These are phyloP conservation scores for Aphelocoma californica DNA, from an alignment of 2,797 vertebrate species.

Conservation along the genomic window DNA sequence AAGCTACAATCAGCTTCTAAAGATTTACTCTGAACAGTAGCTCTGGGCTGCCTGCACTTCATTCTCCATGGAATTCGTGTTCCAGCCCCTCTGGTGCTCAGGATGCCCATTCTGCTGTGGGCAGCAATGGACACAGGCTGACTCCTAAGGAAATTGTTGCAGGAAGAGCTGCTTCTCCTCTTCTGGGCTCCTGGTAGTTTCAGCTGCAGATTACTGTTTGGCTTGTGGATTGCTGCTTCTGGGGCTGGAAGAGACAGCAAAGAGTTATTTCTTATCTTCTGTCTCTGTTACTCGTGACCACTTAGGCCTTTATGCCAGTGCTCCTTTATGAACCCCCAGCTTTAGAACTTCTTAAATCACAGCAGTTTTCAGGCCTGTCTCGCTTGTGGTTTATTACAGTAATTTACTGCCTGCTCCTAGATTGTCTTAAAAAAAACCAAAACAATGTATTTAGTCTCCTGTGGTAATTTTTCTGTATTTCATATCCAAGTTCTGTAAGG, in stretches of 20 bases:
- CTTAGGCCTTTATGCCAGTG: background rate
- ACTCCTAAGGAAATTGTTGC: background rate
- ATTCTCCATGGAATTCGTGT: accelerated
- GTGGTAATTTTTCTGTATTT: background rate
- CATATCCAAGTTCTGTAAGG: background rate
- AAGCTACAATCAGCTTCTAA: too few relatives aligned
- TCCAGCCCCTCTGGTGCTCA: background rate
- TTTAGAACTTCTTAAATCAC: background rate
- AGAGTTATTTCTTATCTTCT: background rate
- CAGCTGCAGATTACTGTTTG: background rate
- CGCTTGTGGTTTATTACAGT: background rate
- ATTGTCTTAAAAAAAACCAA: background rate
- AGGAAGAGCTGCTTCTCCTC: background rate
- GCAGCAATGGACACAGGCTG: background rate
- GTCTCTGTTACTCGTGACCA: background rate
- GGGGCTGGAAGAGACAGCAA: background rate
- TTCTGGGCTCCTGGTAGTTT: background rate
- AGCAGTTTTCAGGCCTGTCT: background rate
- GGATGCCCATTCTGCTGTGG: background rate
- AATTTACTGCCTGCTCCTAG: background rate
- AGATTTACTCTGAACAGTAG: too few relatives aligned
- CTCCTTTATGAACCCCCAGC: background rate
- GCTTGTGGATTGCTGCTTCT: background rate
- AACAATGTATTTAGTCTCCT: background rate
- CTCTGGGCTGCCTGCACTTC: too few relatives aligned